Evolutionary conservation across 53 echinoderm and acorn worm genomes (phyloP).

Genomic region (Mesocentrotus franciscanus): DNA sequence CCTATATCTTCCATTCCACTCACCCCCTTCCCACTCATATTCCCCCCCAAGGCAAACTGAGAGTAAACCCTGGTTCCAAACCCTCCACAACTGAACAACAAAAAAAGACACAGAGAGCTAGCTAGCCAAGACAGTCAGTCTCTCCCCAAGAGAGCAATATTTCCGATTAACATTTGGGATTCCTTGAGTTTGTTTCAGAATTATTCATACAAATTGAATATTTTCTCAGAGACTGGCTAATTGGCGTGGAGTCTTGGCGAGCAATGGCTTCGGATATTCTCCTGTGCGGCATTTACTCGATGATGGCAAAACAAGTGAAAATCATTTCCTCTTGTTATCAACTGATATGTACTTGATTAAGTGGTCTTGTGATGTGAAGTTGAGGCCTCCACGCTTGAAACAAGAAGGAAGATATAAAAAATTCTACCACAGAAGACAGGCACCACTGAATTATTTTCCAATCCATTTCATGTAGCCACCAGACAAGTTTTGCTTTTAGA

Average conservation of each 20-base stretch:
- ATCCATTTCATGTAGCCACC: not conserved
- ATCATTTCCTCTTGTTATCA: conserved; percentile 39
- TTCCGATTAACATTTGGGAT: conserved; percentile 49
- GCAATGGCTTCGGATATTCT: not conserved
- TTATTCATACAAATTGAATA: conserved; percentile 64
- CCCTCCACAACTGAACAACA: not conserved
- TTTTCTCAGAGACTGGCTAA: conserved; percentile 52
- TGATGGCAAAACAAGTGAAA: conserved; percentile 50
- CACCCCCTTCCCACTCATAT: conserved; percentile 39
- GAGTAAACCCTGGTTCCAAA: conserved; percentile 9
- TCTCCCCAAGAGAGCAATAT: conserved; percentile 7
- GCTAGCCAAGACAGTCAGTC: conserved; percentile 11
- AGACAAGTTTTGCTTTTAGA: conserved; percentile 8
- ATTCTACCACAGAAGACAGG: conserved; percentile 36
- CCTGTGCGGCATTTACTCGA: conserved; percentile 36
- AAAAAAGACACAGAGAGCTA: not conserved
- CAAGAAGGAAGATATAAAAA: conserved; percentile 14
- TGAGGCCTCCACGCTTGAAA: not conserved
- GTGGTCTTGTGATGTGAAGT: conserved; percentile 14
- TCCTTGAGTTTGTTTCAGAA: conserved; percentile 42
- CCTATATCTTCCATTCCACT: not conserved
- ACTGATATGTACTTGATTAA: conserved; percentile 55
- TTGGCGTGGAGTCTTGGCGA: conserved; percentile 56
- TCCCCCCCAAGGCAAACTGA: conserved; percentile 35
- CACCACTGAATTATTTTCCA: conserved; percentile 33